Evolutionary conservation across 2,888 invertebrate species (phyloP), one percentile per base, ranked within the genome.

Genomic region (Acronicta psi): DNA sequence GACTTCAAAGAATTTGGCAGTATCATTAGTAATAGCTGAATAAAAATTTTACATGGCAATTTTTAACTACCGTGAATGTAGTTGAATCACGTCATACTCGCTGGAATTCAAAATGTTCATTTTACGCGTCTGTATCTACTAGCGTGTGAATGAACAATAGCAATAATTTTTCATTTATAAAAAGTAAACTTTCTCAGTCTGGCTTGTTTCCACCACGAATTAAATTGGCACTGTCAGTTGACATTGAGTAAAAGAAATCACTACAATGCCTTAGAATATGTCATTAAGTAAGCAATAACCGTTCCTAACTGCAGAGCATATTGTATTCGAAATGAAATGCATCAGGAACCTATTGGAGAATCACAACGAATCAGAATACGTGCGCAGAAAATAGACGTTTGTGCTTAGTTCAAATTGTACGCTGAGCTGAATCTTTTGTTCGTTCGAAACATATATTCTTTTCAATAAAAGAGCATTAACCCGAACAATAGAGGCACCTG

Each of bases 401-500:
- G 47, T 29, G 66, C 69, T 71, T 67, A 75, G 46, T 59, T 60
- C 40, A 14, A 59, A 53, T 29, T 47, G 56, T 40, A 23, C 42
- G 37, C 53, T 50, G 23, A 50, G 34, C 59, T 41, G 40, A 60
- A 58, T 54, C 62, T 73, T 73, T 75, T 71, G 65, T 71, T 40
- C 59, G 52, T 41, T 38, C 40, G 45, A 41, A 55, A 63, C 53
- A 58, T 42, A 55, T 42, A 56, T 50, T 49, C 37, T 52, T 73
- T 70, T 64, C 44, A 53, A 66, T 64, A 65, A 73, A 69, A 69
- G 63, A 75, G 73, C 83, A 77, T 82, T 82, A 82, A 77, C 70
- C 60, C 55, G 69, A 59, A 86, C 84, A 86, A 87, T 80, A 59
- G 71, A 67, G 59, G 63, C 82, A 82, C 84, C 83, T 82, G 82